Percentiles rank a stretch among this genome's conserved stretches.
Conservation (phyloP, 1,140 invertebrate species). For the Conopomorpha cramerella region DNA sequence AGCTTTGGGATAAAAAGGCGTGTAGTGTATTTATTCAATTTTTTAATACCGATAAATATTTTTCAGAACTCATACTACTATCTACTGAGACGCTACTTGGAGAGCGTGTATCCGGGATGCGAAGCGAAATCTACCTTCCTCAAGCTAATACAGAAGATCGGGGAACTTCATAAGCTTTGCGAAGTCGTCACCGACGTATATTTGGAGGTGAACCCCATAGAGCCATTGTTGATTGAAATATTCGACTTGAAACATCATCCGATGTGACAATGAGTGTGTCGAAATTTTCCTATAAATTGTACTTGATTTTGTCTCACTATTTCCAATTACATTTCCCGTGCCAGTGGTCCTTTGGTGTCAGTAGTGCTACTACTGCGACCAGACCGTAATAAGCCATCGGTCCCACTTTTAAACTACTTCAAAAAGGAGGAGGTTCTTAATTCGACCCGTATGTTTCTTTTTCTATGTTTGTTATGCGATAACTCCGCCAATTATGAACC, state of each 20-base stretch:
- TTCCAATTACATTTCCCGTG: no score
- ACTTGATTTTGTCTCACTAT: no score
- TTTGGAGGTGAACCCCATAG: conserved; percentile 89
- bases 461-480: no score
- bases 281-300: neutral
- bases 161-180: conserved; percentile 82
- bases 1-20: no score
- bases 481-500: no score
- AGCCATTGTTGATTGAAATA: conserved; percentile 90
- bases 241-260: conserved; percentile 78
- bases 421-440: no score
- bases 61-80: conserved; percentile 88
- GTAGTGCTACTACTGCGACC: no score
- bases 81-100: conserved; percentile 82
- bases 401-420: no score
- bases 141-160: conserved; percentile 85
- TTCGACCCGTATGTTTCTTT: no score
- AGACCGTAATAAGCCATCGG: no score
- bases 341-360: no score
- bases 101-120: conserved; percentile 80
- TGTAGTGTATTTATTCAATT: neutral
- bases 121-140: conserved; percentile 85
- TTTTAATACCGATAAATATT: no score
- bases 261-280: conserved; percentile 9
- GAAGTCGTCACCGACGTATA: conserved; percentile 87